Evolutionary conservation across 2,888 invertebrate species (phyloP).

Genomic region (Plagodis pulveraria): DNA sequence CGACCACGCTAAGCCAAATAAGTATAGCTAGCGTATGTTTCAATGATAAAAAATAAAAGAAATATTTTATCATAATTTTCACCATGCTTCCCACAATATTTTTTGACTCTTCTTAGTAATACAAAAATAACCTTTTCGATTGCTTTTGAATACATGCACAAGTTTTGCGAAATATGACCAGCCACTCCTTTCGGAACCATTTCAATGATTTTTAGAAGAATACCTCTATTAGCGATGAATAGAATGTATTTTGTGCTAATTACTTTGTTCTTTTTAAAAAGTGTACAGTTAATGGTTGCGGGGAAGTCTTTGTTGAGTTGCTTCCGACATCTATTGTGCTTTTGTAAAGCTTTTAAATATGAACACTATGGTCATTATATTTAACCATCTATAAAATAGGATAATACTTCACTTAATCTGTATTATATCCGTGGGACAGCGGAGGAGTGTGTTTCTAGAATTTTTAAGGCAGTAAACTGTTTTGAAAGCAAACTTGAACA

Average conservation of each 20-base stretch:
- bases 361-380: neutral
- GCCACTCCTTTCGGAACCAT: neutral
- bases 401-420: neutral
- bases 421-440: conserved; percentile 20
- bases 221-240: conserved; percentile 13
- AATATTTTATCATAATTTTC: neutral
- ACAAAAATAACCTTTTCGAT: neutral
- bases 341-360: neutral
- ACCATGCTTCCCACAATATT: neutral
- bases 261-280: conserved; percentile 10
- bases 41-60: neutral
- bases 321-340: conserved; percentile 9
- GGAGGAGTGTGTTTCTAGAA: neutral
- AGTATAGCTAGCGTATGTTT: too few relatives aligned
- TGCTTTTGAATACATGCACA: neutral
- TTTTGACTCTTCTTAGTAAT: neutral
- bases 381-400: too few relatives aligned
- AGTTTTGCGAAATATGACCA: conserved; percentile 9
- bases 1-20: too few relatives aligned
- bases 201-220: conserved; percentile 4
- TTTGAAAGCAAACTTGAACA: neutral
- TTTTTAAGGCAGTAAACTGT: neutral
- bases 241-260: conserved; percentile 11
- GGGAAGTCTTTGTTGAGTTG: conserved; percentile 4
- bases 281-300: conserved; percentile 12